Conservation (phyloP, 2,888 invertebrate genomes). For the Teleogryllus oceanicus region DNA sequence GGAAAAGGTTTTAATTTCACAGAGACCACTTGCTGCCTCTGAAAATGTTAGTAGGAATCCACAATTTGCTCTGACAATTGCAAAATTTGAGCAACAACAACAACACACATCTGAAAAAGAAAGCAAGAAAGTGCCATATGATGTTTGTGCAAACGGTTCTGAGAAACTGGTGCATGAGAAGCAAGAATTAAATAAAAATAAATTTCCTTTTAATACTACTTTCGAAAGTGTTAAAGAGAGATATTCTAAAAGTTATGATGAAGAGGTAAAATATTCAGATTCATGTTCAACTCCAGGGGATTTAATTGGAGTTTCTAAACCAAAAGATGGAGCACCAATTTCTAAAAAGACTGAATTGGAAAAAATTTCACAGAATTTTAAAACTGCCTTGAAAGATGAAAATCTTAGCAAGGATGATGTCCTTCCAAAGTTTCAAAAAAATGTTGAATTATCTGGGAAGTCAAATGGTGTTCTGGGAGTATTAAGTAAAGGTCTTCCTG, state of each 20-base stretch:
- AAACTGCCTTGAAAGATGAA: neutral
- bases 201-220: neutral
- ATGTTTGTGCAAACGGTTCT: neutral
- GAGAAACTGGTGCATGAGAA: neutral
- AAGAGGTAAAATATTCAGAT: neutral
- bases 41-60: slow-evolving; percentile 7
- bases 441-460: neutral
- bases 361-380: neutral
- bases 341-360: neutral
- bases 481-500: neutral
- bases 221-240: neutral
- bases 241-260: neutral
- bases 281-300: neutral
- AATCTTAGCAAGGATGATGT: neutral
- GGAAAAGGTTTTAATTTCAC: neutral
- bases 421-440: neutral
- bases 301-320: neutral
- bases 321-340: neutral
- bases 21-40: neutral
- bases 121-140: neutral
- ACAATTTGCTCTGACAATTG: neutral
- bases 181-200: neutral
- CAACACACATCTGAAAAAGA: neutral
- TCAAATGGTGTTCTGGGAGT: neutral
- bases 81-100: slow-evolving; percentile 18